Evolutionary conservation across 2,797 vertebrate species (phyloP).

Genomic region (Arrhamphus sclerolepis): DNA sequence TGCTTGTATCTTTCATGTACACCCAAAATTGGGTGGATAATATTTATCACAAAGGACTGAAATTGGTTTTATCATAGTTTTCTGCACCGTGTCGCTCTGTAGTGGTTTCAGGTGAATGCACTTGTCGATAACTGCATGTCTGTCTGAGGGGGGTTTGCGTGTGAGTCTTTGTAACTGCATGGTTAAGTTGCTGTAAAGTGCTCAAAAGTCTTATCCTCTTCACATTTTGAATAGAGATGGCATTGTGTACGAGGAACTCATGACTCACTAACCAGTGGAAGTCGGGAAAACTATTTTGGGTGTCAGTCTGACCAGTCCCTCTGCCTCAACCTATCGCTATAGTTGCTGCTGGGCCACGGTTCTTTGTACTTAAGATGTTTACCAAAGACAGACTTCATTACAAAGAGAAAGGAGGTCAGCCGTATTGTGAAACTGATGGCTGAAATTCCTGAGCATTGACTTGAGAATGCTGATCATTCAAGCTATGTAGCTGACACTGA

Average conservation of each 20-base stretch:
- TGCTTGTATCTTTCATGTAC: too few species aligned
- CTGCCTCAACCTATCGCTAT: slow-evolving; percentile 5
- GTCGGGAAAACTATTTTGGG: slow-evolving; percentile 26
- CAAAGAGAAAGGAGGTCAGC: slow-evolving; percentile 25
- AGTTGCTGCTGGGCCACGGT: neutral
- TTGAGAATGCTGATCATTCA: slow-evolving; percentile 51
- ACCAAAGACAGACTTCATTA: slow-evolving; percentile 12
- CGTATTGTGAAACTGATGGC: slow-evolving; percentile 34
- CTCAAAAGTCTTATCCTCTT: neutral
- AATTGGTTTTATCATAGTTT: neutral
- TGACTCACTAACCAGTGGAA: slow-evolving; percentile 33
- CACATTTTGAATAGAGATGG: slow-evolving; percentile 1
- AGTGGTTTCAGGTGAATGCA: slow-evolving; percentile 12
- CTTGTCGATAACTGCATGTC: slow-evolving; percentile 13
- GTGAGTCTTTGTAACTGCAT: slow-evolving; percentile 7
- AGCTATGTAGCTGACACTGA: slow-evolving; percentile 52
- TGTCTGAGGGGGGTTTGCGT: slow-evolving; percentile 10
- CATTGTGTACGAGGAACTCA: slow-evolving; percentile 11
- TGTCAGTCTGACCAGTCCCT: slow-evolving; percentile 19
- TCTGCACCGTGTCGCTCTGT: slow-evolving; percentile 4
- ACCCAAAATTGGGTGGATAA: neutral
- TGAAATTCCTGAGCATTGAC: slow-evolving; percentile 32
- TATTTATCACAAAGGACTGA: neutral
- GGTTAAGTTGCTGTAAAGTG: slow-evolving; percentile 14
- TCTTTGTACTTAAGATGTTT: slow-evolving; percentile 23